A percentile compares a stretch with the other conserved stretches of the same genome.
These are phyloP conservation scores for roundworm (Caenorhabditis elegans) DNA, from an alignment of 1,140 invertebrate species.

Conservation along the genomic window WBcel235 BX284605.5:8669501-8670000, in stretches of 20 bases:
- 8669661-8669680: slow-evolving; percentile 10
- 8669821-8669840: neutral
- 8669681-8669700: neutral
- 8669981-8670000: neutral
- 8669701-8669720: neutral
- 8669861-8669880: neutral
- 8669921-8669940: neutral
- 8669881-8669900: neutral
- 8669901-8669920: neutral
- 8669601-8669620: neutral
- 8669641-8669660: neutral
- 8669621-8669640: slow-evolving; percentile 2
- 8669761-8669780: slow-evolving; percentile 12
- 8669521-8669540: neutral
- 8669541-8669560: neutral
- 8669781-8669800: slow-evolving; percentile 8
- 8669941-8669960: neutral
- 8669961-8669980: neutral
- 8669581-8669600: neutral
- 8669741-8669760: neutral
- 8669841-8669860: neutral
- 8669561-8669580: neutral
- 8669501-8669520: slow-evolving; percentile 20
- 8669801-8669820: slow-evolving; percentile 12
- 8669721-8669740: neutral